Base-by-base conservation (phyloP, 2,888 invertebrate species). In the Stegophylla sp. region DNA sequence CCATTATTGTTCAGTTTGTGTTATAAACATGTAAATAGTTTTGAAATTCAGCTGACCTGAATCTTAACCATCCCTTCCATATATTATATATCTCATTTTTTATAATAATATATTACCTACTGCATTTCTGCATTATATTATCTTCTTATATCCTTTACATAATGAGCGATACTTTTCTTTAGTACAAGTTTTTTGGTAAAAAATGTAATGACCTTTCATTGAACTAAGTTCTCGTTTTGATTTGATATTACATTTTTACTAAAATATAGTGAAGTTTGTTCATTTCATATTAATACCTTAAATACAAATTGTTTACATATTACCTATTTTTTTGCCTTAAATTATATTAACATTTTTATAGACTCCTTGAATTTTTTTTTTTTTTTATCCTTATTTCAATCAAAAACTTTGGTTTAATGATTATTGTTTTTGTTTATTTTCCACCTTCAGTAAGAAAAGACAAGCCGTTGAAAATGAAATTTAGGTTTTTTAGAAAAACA, bases 381-480 rank as follows among this genome's bases (percentile, higher is more conserved):
- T 64, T 63, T 34, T 5, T 34, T 34, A 28, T 81, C 67, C 59
- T 67, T 73, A n/a, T 48, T 7, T 53, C 48, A 51, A 59, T 59
- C 34, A 64, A 59, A 56, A 28, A 59, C 69, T 12, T 67, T 81
- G 61, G 73, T 82, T 81, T 82, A 69, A 51, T 83, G n/a, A 51
- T 82, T 82, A 34, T 63, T 59, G 64, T 74, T 43, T 77, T 72
- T 76, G 66, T 82, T 76, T 74, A 64, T 75, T 64, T 82, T 64
- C 28, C 23, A 64, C 34, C 51, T 56, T 61, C 82, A 94, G 94
- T 95, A 93, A 93, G 94, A 92, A 95, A 95, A 94, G 94, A 95
- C 90, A 92, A 94, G 92, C 93, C 93, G 90, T 92, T 94, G 92
- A 93, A 94, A 91, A 93, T 94, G 90, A 93, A 93, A 91, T 95